phyloP scores from a whole-genome alignment of 2,113 vertebrate species.

The Tursiops truncatus region DNA sequence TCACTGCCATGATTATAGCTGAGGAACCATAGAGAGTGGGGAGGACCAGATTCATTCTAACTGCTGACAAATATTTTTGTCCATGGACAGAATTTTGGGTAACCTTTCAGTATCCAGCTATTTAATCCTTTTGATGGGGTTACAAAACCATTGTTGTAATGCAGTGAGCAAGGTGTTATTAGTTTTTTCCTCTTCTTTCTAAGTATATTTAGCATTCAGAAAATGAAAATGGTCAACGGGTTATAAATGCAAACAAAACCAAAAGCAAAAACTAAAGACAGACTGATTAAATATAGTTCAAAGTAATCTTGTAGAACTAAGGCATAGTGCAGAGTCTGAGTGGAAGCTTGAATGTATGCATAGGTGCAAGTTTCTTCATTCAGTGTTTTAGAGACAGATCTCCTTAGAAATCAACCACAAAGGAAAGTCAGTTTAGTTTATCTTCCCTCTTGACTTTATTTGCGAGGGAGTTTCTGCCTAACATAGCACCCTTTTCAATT shows the following conservation, averaged over 20 bases:
- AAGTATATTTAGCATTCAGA: background rate
- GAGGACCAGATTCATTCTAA: background rate
- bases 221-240: background rate
- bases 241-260: background rate
- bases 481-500: conserved; percentile 63
- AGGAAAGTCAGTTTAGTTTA: conserved; percentile 72
- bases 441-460: conserved; percentile 70
- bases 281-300: conserved; percentile 24
- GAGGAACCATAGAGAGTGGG: background rate
- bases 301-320: conserved; percentile 23
- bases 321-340: background rate
- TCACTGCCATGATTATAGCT: background rate
- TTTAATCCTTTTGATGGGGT: background rate
- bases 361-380: conserved; percentile 2
- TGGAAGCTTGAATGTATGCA: conserved; percentile 4
- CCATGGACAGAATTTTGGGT: background rate
- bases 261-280: conserved; percentile 17
- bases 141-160: conserved; percentile 12
- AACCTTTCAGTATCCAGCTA: background rate
- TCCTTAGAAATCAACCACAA: conserved; percentile 67
- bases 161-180: conserved; percentile 23
- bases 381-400: conserved; percentile 51
- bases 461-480: conserved; percentile 59
- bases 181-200: background rate
- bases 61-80: background rate